Evolutionary conservation across 2,113 vertebrate species (phyloP).

Genomic region (Sisor rabdophorus): DNA sequence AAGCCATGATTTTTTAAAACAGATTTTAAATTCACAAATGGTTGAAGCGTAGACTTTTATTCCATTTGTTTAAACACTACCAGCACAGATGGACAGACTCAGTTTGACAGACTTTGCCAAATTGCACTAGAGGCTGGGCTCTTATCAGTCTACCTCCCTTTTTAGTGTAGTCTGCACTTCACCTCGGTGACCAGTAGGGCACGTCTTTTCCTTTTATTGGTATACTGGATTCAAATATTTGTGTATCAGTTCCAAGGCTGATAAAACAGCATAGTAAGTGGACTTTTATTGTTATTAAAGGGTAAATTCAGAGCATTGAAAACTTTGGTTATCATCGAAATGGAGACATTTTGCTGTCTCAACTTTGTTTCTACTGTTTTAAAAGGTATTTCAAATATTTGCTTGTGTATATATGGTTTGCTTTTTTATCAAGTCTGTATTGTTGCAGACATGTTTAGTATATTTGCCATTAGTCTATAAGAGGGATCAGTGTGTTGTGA

Average conservation of each 20-base stretch:
- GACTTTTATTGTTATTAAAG: not conserved
- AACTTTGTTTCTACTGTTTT: conserved; percentile 26
- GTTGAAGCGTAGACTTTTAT: not conserved
- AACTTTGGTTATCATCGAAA: not conserved
- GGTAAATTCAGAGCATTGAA: not conserved
- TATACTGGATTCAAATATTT: conserved; percentile 7
- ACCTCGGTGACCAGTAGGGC: conserved; percentile 37
- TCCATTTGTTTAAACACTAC: conserved; percentile 19
- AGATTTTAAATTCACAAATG: conserved; percentile 5
- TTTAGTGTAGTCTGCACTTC: conserved; percentile 28
- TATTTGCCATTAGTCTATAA: conserved; percentile 48
- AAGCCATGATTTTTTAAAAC: conserved; percentile 45
- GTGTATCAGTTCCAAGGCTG: not conserved
- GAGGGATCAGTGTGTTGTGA: conserved; percentile 24
- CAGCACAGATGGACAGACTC: conserved; percentile 29
- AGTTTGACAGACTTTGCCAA: conserved; percentile 17
- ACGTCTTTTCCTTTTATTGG: conserved; percentile 7
- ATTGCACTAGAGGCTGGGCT: conserved; percentile 38
- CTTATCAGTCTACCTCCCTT: conserved; percentile 43
- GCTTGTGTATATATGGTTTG: conserved; percentile 33
- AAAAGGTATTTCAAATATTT: conserved; percentile 27
- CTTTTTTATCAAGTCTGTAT: conserved; percentile 30
- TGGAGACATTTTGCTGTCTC: conserved; percentile 3
- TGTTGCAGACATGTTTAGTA: conserved; percentile 41
- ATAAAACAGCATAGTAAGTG: not conserved